phyloP scores from a whole-genome alignment of 2,888 invertebrate genomes.

The Noctua comes region DNA sequence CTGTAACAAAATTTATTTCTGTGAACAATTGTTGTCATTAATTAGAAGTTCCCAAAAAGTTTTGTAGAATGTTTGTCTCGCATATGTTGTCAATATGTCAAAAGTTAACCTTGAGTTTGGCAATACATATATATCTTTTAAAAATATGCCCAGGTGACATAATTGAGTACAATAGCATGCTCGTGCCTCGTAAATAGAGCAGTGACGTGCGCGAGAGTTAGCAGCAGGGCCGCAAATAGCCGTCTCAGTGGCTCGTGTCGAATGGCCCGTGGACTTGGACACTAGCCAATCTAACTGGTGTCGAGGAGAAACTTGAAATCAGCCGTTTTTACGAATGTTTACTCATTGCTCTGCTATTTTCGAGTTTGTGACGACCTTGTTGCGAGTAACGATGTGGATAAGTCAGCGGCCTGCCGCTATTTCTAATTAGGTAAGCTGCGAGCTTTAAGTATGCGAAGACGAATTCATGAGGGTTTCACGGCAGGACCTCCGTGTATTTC shows the following conservation, averaged over 20 bases:
- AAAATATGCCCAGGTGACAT: constrained; percentile 84
- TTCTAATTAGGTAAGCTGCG: constrained; percentile 78
- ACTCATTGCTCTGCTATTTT: constrained; percentile 86
- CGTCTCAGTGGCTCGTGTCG: constrained; percentile 83
- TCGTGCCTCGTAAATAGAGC: constrained; percentile 87
- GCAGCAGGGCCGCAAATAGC: constrained; percentile 86
- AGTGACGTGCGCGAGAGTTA: constrained; percentile 85
- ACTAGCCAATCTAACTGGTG: constrained; percentile 79
- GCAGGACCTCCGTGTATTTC: constrained; percentile 45
- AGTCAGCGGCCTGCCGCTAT: constrained; percentile 84
- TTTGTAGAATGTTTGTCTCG: constrained; percentile 23
- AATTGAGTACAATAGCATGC: constrained; percentile 84
- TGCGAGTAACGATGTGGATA: constrained; percentile 77
- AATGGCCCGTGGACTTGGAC: constrained; percentile 84
- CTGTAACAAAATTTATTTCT: constrained; percentile 85
- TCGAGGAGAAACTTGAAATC: constrained; percentile 85
- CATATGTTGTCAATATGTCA: constrained; percentile 48
- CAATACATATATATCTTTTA: constrained; percentile 67
- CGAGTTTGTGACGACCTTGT: constrained; percentile 86
- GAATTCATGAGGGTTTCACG: constrained; percentile 57
- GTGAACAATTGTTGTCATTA: constrained; percentile 32
- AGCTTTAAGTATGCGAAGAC: constrained; percentile 60
- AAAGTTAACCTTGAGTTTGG: constrained; percentile 79
- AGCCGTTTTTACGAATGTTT: constrained; percentile 87
- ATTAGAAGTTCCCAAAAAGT: neutral